Evolutionary conservation across 1,140 invertebrate genomes (phyloP).

Genomic region (Saxidomus purpurata): DNA sequence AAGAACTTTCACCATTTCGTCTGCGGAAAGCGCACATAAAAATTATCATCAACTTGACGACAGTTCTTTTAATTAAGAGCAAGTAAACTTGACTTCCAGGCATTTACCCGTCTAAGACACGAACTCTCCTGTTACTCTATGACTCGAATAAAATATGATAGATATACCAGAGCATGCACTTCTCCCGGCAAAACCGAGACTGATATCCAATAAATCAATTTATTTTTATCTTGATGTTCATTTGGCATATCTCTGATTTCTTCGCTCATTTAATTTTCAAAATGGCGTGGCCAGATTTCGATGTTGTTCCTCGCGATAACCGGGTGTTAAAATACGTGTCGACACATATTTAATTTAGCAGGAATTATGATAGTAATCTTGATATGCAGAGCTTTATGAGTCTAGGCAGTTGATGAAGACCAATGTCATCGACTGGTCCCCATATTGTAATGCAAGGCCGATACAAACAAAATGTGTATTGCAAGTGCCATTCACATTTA

Average conservation of each 20-base stretch:
- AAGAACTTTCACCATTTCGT: no score
- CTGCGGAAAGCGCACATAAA: no score
- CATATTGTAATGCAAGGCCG: no score
- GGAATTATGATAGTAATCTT: conserved; percentile 41
- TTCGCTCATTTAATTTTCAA: conserved; percentile 63
- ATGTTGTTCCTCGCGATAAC: conserved; percentile 29
- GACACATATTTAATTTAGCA: conserved; percentile 58
- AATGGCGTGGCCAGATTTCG: conserved; percentile 55
- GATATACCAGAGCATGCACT: conserved; percentile 1
- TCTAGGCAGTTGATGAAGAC: neutral
- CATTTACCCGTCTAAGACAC: no score
- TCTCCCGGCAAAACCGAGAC: neutral
- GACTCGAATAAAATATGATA: neutral
- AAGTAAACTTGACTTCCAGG: no score
- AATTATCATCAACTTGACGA: no score
- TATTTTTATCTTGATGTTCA: conserved; percentile 47
- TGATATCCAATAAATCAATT: conserved; percentile 62
- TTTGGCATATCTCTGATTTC: conserved; percentile 62
- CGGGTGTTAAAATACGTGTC: conserved; percentile 62
- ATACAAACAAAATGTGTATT: no score
- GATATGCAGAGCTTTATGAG: neutral
- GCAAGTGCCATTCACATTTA: no score
- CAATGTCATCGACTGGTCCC: neutral
- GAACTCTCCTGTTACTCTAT: no score
- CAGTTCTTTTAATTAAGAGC: no score